Conservation (phyloP, 2,888 invertebrate species). For the Caenorhabditis sp. region DNA sequence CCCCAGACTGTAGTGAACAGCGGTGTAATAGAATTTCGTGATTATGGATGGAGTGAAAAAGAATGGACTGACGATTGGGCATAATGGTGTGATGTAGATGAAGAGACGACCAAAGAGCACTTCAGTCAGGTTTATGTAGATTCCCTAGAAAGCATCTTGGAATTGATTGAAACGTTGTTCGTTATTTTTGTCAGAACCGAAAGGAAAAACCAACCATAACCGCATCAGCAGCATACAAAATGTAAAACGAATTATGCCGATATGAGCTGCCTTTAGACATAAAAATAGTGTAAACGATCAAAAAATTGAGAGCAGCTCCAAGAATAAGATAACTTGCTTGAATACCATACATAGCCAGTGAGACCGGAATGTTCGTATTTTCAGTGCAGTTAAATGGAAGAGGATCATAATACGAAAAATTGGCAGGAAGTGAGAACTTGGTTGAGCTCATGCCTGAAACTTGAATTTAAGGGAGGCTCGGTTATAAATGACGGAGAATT, state of each 20-base stretch:
- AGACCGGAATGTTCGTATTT: neutral
- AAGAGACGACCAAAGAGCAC: conserved; percentile 40
- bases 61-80: conserved; percentile 34
- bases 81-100: conserved; percentile 40
- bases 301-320: conserved; percentile 36
- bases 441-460: conserved; percentile 13
- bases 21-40: conserved; percentile 34
- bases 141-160: conserved; percentile 13
- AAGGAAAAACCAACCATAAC: conserved; percentile 24
- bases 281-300: conserved; percentile 39
- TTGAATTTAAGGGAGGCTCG: neutral
- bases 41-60: conserved; percentile 39
- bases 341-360: conserved; percentile 25
- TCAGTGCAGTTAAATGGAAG: conserved; percentile 38
- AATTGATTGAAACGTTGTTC: neutral
- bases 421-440: conserved; percentile 22
- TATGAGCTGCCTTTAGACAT: conserved; percentile 15
- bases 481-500: neutral
- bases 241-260: conserved; percentile 33
- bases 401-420: conserved; percentile 45
- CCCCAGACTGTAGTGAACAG: conserved; percentile 33
- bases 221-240: conserved; percentile 37
- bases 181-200: no score
- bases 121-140: conserved; percentile 41
- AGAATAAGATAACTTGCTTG: conserved; percentile 41